Base-by-base conservation (phyloP, 1,140 invertebrate genomes). In the Tribolium madens region DNA sequence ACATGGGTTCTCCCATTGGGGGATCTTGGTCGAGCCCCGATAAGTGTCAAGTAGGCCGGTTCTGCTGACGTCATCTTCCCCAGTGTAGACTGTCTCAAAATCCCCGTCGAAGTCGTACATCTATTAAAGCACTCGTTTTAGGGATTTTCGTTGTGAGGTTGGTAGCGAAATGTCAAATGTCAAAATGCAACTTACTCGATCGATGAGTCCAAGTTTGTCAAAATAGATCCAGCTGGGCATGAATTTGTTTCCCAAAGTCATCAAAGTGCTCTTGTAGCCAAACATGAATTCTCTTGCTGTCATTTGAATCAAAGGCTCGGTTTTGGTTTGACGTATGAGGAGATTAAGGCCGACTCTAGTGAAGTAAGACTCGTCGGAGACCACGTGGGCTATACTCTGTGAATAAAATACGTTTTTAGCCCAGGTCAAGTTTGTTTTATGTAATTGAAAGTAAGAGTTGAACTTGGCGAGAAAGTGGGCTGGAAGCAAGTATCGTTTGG, bases 71-170 rank as follows among this genome's bases (percentile, higher is more conserved):
- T 95, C 90, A 0, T 86, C 86, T 60, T 89, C 89, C 1, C 95
- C 95, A 0, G 94, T 95, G 85, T 90, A 94, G 53, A 95, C 89
- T 0, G 94, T 96, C 81, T 93, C 93, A 73, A 88, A 92, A 82
- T 96, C 95, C 0, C 91, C 93, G 7, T 89, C 87, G 76, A 96
- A 95, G 79, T 95, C 93, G 82, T 96, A 96, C 94, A 96, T 96
- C 93, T 95, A 26, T 26, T 26, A 26, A 26, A n/a, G n/a, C n/a
- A n/a, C n/a, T n/a, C n/a, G n/a, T n/a, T 26, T 26, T 26, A 26
- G 21, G 21, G 21, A 26, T 26, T 26, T 26, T 1, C 3, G 3
- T 26, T 26, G 21, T 26, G 3, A 3, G 21, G 21, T 26, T 26
- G 21, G 21, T 5, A 26, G 21, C 21, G 21, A 5, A 26, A 3